Conservation (phyloP, 2,113 vertebrate genomes). For the Pampusana beccarii region DNA sequence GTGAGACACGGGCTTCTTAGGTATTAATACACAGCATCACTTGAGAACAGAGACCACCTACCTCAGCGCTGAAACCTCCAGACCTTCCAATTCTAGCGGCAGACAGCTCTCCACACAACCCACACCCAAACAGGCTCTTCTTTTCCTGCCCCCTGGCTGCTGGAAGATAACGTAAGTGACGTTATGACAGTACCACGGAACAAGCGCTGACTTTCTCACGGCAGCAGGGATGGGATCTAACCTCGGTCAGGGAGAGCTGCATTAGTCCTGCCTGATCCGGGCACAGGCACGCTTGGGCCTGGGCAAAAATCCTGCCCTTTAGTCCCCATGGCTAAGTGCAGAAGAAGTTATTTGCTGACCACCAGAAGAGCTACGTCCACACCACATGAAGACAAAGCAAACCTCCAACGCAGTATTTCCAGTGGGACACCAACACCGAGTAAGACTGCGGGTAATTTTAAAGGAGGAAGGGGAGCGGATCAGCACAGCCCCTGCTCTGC, state of each 20-base stretch:
- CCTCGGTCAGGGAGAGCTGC: not conserved
- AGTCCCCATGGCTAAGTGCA: accelerated
- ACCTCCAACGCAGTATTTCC: not conserved
- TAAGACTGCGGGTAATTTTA: too few species aligned
- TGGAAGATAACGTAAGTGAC: not conserved
- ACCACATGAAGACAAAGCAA: not conserved
- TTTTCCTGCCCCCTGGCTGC: not conserved
- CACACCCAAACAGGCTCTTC: accelerated
- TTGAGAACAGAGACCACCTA: not conserved
- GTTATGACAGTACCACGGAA: not conserved
- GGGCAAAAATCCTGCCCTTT: not conserved
- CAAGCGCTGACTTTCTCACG: not conserved
- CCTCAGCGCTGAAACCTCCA: not conserved
- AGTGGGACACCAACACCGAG: too few species aligned
- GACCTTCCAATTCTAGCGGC: not conserved
- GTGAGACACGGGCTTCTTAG: too few species aligned
- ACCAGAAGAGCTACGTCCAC: not conserved
- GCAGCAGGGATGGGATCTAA: not conserved
- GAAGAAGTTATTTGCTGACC: too few species aligned
- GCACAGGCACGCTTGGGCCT: accelerated
- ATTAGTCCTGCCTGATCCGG: not conserved
- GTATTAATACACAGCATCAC: too few species aligned
- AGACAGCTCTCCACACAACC: not conserved
- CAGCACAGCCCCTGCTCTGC: accelerated
- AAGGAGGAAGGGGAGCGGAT: not conserved